These are phyloP conservation scores for Chrysolina americana DNA, from an alignment of 2,888 invertebrate species.

Conservation along the genomic window DNA sequence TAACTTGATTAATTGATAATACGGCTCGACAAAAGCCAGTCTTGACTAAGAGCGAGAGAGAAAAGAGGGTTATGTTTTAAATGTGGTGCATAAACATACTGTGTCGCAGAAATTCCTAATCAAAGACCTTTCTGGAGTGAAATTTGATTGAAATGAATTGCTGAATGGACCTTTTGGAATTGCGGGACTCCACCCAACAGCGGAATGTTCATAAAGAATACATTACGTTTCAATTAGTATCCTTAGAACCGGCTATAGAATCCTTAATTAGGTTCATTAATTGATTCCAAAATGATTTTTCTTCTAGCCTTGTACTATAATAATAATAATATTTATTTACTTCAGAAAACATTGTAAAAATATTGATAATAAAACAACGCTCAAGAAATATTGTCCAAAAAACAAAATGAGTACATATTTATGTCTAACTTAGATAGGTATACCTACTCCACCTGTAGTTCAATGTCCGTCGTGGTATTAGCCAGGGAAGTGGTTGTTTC, in stretches of 20 bases:
- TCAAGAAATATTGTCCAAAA: too few relatives aligned
- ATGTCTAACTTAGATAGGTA: too few relatives aligned
- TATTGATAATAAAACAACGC: too few relatives aligned
- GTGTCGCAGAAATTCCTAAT: slow-evolving; percentile 46
- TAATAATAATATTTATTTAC: too few relatives aligned
- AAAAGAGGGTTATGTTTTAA: slow-evolving; percentile 49
- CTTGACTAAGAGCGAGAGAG: slow-evolving; percentile 32
- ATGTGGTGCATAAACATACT: slow-evolving; percentile 40
- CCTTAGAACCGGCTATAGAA: not conserved
- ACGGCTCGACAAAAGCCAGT: slow-evolving; percentile 40
- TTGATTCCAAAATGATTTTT: too few relatives aligned
- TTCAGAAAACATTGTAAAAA: too few relatives aligned
- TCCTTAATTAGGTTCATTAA: not conserved
- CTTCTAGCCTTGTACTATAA: too few relatives aligned
- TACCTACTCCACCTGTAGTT: too few relatives aligned
- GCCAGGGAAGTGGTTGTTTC: too few relatives aligned
- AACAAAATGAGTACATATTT: too few relatives aligned
- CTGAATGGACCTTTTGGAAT: not conserved
- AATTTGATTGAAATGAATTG: slow-evolving; percentile 52
- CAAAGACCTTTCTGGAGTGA: slow-evolving; percentile 52
- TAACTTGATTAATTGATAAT: slow-evolving; percentile 49
- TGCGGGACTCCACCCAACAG: not conserved
- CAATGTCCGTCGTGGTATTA: too few relatives aligned
- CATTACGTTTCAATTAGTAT: not conserved
- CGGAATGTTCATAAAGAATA: not conserved